Evolutionary conservation across 30 jellyfish, hydroid and myxozoan species (phyloP).

Genomic region (Hydractinia symbiolongicarpus): DNA sequence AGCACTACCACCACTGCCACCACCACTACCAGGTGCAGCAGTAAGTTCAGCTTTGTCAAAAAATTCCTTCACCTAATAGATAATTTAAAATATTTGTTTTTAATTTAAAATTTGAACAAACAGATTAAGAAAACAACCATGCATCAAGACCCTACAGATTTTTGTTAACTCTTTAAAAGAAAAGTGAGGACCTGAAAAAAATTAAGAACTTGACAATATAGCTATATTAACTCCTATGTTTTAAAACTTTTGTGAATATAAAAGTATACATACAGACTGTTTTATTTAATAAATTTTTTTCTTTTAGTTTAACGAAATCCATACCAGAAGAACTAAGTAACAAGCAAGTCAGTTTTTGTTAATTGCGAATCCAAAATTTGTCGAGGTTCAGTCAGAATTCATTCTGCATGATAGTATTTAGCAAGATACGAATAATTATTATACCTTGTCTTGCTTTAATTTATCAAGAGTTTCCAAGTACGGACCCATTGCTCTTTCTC

Average conservation of each 20-base stretch:
- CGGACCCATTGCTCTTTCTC: conserved; percentile 77
- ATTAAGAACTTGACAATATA: no score
- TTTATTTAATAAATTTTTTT: no score
- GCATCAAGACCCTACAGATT: no score
- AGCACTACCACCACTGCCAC: conserved; percentile 11
- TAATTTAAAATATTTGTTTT: not conserved
- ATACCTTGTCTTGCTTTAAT: conserved; percentile 74
- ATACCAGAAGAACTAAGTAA: not conserved
- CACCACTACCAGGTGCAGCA: conserved; percentile 38
- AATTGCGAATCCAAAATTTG: not conserved
- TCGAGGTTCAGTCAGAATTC: no score
- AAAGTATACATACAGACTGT: no score
- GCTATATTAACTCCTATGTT: no score
- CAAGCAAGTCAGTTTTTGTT: not conserved
- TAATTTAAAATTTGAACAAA: not conserved
- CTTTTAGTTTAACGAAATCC: no score
- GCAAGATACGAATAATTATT: not conserved
- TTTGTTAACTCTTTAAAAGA: not conserved
- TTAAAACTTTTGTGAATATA: no score
- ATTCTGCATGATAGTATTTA: not conserved
- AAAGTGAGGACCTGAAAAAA: not conserved
- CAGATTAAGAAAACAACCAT: not conserved
- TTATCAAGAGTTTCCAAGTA: conserved; percentile 70
- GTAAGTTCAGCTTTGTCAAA: conserved; percentile 69
- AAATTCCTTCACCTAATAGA: conserved; percentile 70